Conservation (phyloP, 1,140 invertebrate species). For the Meloidogyne chitwoodi region DNA sequence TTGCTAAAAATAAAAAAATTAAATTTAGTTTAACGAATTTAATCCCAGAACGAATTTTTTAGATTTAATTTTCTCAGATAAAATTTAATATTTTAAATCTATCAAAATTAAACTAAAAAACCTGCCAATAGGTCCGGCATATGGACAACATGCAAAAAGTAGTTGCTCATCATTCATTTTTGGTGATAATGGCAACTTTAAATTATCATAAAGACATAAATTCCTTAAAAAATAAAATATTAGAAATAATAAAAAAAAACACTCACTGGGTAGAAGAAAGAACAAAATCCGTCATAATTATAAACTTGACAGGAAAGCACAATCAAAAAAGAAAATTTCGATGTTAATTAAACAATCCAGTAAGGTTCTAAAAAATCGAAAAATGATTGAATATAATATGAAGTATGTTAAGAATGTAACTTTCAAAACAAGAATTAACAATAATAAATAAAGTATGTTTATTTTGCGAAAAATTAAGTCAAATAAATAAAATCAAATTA, state of each 20-base stretch:
- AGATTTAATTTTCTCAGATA: no score
- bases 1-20: constrained; percentile 1
- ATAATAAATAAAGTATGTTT: no score
- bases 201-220: constrained; percentile 17
- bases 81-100: no score
- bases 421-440: no score
- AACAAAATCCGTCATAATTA: not conserved
- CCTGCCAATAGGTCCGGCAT: constrained; percentile 1
- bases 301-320: no score
- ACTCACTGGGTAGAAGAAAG: not conserved
- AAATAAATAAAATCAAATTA: no score
- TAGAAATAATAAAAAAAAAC: not conserved
- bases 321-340: no score
- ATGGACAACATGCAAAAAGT: constrained; percentile 16
- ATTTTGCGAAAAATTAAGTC: no score
- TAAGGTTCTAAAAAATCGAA: no score
- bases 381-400: no score
- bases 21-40: not conserved
- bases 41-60: not conserved
- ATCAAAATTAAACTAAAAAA: not conserved
- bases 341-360: no score
- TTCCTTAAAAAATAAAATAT: not conserved
- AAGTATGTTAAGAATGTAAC: no score
- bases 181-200: not conserved
- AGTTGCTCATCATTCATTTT: not conserved